Evolutionary conservation across 2,113 vertebrate species (phyloP).

Genomic region (Fulica atra): DNA sequence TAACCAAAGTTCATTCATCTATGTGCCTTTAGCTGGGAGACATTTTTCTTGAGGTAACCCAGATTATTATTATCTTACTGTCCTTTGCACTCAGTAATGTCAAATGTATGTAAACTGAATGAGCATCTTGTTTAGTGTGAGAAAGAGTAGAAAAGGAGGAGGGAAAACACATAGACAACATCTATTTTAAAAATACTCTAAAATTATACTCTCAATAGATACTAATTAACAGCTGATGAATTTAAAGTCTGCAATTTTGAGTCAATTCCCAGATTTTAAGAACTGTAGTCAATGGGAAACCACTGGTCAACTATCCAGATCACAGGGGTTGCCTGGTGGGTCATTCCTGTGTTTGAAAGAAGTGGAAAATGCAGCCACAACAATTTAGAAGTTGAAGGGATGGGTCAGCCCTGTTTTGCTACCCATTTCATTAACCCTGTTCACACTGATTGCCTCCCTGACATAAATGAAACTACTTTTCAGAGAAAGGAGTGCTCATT

Average conservation of each 20-base stretch:
- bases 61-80: neutral
- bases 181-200: neutral
- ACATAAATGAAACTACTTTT: neutral
- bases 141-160: neutral
- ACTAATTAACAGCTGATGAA: neutral
- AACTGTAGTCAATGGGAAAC: neutral
- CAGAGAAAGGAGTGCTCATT: neutral
- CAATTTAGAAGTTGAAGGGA: neutral
- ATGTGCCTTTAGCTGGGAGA: neutral
- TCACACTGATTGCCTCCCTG: neutral
- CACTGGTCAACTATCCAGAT: neutral
- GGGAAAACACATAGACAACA: neutral
- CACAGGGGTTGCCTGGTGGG: neutral
- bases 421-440: neutral
- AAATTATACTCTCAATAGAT: neutral
- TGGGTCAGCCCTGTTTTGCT: neutral
- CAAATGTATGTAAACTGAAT: neutral
- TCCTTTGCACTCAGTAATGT: neutral
- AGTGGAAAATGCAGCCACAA: neutral
- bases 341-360: neutral
- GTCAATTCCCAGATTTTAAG: neutral
- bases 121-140: neutral
- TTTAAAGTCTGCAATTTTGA: conserved; percentile 6
- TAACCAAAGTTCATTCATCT: neutral
- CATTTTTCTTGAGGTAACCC: neutral